Evolutionary conservation across 2,888 invertebrate genomes (phyloP).

Genomic region (Leptinotarsa haldemani): DNA sequence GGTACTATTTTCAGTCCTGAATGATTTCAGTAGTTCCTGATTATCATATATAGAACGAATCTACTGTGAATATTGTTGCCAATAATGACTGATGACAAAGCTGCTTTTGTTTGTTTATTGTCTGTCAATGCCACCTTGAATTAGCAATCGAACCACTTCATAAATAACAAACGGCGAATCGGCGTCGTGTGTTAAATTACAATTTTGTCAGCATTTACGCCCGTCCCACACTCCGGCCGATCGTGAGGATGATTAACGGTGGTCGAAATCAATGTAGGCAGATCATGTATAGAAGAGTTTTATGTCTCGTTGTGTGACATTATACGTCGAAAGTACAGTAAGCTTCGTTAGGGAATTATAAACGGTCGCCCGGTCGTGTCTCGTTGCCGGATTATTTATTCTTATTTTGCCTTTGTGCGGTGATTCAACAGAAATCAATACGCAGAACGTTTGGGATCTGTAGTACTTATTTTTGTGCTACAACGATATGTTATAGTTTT

Average conservation of each 20-base stretch:
- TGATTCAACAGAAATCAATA: slow-evolving; percentile 33
- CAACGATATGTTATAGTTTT: no score
- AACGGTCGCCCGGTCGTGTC: slow-evolving; percentile 45
- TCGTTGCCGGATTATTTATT: slow-evolving; percentile 44
- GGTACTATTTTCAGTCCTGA: no score
- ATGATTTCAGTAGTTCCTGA: no score
- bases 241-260: slow-evolving; percentile 42
- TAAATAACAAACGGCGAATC: slow-evolving; percentile 8
- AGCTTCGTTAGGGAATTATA: slow-evolving; percentile 50
- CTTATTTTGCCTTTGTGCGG: slow-evolving; percentile 28
- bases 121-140: slow-evolving; percentile 24
- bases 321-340: slow-evolving; percentile 46
- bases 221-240: slow-evolving; percentile 33
- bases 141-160: slow-evolving; percentile 7
- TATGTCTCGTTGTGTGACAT: slow-evolving; percentile 42
- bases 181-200: slow-evolving; percentile 40
- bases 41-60: no score
- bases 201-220: slow-evolving; percentile 42
- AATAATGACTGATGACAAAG: background rate
- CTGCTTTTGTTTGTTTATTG: slow-evolving; percentile 1
- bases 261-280: slow-evolving; percentile 43
- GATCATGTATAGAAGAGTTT: slow-evolving; percentile 43
- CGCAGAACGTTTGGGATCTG: background rate
- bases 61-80: no score
- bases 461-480: background rate